Evolutionary conservation across 2,888 invertebrate species (phyloP), one percentile per base, ranked within the genome.

Genomic region (Drosophila hamatofila): DNA sequence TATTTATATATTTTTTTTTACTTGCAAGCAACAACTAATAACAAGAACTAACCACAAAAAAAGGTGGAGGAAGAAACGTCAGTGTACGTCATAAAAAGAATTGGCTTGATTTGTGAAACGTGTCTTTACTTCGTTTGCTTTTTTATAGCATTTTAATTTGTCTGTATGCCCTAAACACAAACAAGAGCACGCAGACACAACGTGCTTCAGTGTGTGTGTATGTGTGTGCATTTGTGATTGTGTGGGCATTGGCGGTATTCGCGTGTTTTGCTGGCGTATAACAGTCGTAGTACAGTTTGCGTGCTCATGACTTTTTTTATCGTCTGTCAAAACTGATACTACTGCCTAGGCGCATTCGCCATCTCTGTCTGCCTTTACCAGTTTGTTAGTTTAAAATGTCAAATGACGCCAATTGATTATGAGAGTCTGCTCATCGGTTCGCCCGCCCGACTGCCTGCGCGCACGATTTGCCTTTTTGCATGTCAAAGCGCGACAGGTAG

Each of bases 81-180:
- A 67, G 75, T 68, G 70, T 74, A 81, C 81, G 87, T 84, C 85
- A 88, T 88, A 85, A 87, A 89, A 83, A 51, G 78, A 85, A 85
- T 85, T 89, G 81, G 81, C 85, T 78, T 88, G 83, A 88, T 89
- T 87, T 85, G 87, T 85, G 88, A 85, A 88, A 88, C 87, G 87
- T 88, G 87, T 89, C 86, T 82, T 84, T 80, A 67, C 70, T 88
- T 88, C 88, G 86, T 85, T 88, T 89, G 76, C 80, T 80, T 72
- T 88, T 89, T 88, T 89, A 88, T 88, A 83, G 88, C 89, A 70
- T 88, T 89, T 88, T 89, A 88, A 88, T 88, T 88, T 88, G 88
- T 84, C 88, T 88, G 82, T 85, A 81, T 88, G 59, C 83, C 78
- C 76, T 54, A 63, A 80, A 72, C 88, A 83, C 83, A 63, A 80